Conservation (phyloP, 2,113 vertebrate genomes). For the Labeo catla region DNA sequence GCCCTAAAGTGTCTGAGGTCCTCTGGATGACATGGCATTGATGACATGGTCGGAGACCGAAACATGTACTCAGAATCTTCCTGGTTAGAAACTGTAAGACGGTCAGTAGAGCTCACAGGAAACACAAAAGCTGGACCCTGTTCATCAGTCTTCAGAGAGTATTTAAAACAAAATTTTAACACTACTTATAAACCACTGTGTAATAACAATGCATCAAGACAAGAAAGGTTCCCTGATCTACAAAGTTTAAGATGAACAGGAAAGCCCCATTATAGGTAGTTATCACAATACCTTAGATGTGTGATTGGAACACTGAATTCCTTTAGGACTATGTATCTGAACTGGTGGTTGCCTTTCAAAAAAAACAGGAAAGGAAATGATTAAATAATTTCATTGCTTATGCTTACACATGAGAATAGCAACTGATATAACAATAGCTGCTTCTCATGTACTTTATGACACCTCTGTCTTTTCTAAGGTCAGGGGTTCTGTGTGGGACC, state of each 20-base stretch:
- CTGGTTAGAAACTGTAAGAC: background rate
- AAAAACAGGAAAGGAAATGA: background rate
- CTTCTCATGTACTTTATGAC: background rate
- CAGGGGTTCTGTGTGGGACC: conserved; percentile 15
- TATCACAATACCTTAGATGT: background rate
- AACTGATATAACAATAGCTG: background rate
- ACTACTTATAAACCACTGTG: background rate
- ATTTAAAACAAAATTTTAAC: conserved; percentile 33
- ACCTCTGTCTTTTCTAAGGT: conserved; percentile 48
- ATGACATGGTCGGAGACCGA: background rate
- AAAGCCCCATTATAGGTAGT: background rate
- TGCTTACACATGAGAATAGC: background rate
- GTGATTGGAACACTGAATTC: background rate
- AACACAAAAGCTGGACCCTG: background rate
- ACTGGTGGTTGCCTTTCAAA: background rate
- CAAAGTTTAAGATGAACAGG: background rate
- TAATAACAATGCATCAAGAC: background rate
- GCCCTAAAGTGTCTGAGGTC: background rate
- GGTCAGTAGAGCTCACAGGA: conserved; percentile 6
- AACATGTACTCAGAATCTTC: conserved; percentile 28
- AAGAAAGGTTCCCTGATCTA: background rate
- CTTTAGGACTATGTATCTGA: background rate
- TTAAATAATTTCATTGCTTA: background rate
- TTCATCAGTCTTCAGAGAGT: background rate
- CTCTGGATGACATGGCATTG: background rate